These are phyloP conservation scores for Coptodon rendalli DNA, from an alignment of 2,113 vertebrate genomes.

Conservation along the genomic window DNA sequence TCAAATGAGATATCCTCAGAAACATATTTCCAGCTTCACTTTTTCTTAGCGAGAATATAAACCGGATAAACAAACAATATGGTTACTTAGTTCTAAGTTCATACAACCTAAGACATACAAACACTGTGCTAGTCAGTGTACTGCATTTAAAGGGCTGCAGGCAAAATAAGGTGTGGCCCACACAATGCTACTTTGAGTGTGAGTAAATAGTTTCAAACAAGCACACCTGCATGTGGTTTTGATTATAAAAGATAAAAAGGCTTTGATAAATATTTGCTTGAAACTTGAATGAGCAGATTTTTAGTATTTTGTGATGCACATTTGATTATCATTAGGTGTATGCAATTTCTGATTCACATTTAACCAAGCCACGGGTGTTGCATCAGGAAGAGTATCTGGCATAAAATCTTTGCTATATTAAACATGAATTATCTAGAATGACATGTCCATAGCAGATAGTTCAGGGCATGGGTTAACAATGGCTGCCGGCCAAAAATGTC, in stretches of 20 bases:
- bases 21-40: not conserved
- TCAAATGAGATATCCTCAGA: not conserved
- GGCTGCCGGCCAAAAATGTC: not conserved
- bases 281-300: not conserved
- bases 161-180: not conserved
- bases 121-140: not conserved
- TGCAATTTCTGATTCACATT: not conserved
- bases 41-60: not conserved
- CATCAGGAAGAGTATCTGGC: not conserved
- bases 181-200: not conserved
- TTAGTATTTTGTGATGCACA: not conserved
- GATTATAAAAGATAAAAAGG: not conserved
- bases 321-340: rapidly evolving
- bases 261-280: not conserved
- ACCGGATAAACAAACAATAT: rapidly evolving
- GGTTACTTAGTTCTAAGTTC: not conserved
- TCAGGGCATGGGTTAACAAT: not conserved
- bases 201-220: not conserved
- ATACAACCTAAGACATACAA: not conserved
- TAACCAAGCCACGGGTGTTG: not conserved
- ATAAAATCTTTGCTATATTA: not conserved
- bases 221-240: not conserved
- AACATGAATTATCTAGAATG: not conserved
- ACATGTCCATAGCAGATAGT: not conserved
- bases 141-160: not conserved